These are phyloP conservation scores for Rhingia campestris DNA, from an alignment of 2,888 invertebrate genomes.

Conservation along the genomic window DNA sequence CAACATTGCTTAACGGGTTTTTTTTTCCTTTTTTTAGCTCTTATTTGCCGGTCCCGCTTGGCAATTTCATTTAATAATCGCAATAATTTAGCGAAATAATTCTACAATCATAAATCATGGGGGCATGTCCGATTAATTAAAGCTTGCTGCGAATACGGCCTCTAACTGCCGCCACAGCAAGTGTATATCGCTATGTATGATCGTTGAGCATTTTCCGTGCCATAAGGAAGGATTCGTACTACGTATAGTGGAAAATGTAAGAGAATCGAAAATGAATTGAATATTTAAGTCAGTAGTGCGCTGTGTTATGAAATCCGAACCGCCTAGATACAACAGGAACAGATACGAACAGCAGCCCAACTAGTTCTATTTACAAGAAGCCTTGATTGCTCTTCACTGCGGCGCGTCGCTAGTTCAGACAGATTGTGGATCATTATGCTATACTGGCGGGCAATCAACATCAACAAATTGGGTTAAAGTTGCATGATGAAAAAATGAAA, in stretches of 20 bases:
- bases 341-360: neutral
- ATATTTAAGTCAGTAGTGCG: slow-evolving; percentile 61
- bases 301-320: slow-evolving; percentile 49
- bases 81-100: slow-evolving; percentile 71
- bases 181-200: slow-evolving; percentile 8
- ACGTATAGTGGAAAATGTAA: slow-evolving; percentile 24
- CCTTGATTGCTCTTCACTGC: slow-evolving; percentile 57
- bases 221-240: slow-evolving; percentile 44
- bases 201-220: neutral
- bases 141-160: slow-evolving; percentile 43
- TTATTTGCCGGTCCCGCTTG: slow-evolving; percentile 8
- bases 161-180: slow-evolving; percentile 18
- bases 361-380: neutral
- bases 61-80: slow-evolving; percentile 71
- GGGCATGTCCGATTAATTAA: slow-evolving; percentile 75
- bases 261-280: slow-evolving; percentile 67
- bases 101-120: slow-evolving; percentile 74
- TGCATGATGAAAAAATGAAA: slow-evolving; percentile 33
- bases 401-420: slow-evolving; percentile 35
- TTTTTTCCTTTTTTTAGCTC: neutral
- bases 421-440: slow-evolving; percentile 57
- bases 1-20: neutral
- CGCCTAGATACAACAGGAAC: slow-evolving; percentile 26
- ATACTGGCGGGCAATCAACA: slow-evolving; percentile 48
- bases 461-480: slow-evolving; percentile 58